Evolutionary conservation across 2,113 vertebrate species (phyloP).

Genomic region (Thalassarche chlororhynchos): DNA sequence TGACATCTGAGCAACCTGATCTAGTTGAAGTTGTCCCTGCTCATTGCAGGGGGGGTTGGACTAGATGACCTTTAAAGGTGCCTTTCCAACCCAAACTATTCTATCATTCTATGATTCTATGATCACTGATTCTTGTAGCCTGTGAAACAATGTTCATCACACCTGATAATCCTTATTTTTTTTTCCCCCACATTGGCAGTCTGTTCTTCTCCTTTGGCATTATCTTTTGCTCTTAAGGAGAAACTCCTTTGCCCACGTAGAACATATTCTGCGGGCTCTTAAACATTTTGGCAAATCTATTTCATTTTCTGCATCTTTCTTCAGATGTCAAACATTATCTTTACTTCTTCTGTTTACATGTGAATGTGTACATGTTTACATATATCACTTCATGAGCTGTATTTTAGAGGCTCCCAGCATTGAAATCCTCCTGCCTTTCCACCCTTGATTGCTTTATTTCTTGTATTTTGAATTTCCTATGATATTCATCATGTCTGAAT

Average conservation of each 20-base stretch:
- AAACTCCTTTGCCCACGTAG: neutral
- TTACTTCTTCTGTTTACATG: neutral
- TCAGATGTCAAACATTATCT: neutral
- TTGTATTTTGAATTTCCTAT: neutral
- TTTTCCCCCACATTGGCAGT: fast-evolving
- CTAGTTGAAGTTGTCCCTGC: neutral
- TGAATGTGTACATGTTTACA: neutral
- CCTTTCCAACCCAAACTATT: neutral
- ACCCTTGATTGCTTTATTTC: neutral
- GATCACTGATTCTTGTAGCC: neutral
- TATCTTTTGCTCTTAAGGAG: neutral
- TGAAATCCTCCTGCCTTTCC: neutral
- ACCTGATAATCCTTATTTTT: neutral
- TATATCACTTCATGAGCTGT: neutral
- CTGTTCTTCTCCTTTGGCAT: neutral
- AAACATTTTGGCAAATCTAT: neutral
- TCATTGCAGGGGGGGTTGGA: neutral
- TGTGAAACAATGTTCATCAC: neutral
- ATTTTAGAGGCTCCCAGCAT: neutral
- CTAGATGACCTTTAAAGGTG: neutral
- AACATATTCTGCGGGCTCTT: neutral
- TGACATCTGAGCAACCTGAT: neutral
- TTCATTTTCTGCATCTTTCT: neutral
- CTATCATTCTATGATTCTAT: neutral
- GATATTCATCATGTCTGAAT: neutral